Evolutionary conservation across 2,797 vertebrate genomes (phyloP).

Genomic region (Sebastolobus altivelis): DNA sequence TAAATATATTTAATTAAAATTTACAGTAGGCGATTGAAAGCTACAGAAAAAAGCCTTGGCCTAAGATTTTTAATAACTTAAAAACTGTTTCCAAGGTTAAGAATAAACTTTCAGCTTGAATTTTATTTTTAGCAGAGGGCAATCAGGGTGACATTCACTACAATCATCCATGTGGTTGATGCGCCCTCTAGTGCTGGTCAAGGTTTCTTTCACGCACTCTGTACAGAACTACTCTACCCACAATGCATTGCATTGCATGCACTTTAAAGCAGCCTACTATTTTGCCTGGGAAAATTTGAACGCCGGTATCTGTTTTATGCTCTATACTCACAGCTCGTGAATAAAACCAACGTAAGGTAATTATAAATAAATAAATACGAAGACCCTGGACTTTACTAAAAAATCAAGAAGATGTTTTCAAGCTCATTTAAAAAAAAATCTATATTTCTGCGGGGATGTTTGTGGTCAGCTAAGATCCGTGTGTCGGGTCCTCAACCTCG

Average conservation of each 20-base stretch:
- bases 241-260: conserved; percentile 39
- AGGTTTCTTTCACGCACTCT: not conserved
- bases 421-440: not conserved
- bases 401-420: not conserved
- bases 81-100: not conserved
- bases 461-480: conserved; percentile 56
- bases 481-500: conserved; percentile 68
- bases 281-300: conserved; percentile 31
- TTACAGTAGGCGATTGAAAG: not conserved
- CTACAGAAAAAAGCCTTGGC: not conserved
- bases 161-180: not conserved
- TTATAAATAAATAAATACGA: rapidly evolving
- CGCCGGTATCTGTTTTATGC: rapidly evolving
- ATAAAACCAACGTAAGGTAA: rapidly evolving
- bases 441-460: conserved; percentile 36
- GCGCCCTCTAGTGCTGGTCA: conserved; percentile 53
- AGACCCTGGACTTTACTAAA: rapidly evolving
- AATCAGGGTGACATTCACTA: not conserved
- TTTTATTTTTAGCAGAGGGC: not conserved
- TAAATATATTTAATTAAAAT: not conserved
- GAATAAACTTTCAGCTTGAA: not conserved
- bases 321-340: rapidly evolving
- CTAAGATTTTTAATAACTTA: too few species aligned
- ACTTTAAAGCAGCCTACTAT: not conserved
- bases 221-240: conserved; percentile 71